Percentiles rank a stretch among this genome's conserved stretches.
phyloP scores from a whole-genome alignment of 2,797 vertebrate species.

The Echeneis naucrates region DNA sequence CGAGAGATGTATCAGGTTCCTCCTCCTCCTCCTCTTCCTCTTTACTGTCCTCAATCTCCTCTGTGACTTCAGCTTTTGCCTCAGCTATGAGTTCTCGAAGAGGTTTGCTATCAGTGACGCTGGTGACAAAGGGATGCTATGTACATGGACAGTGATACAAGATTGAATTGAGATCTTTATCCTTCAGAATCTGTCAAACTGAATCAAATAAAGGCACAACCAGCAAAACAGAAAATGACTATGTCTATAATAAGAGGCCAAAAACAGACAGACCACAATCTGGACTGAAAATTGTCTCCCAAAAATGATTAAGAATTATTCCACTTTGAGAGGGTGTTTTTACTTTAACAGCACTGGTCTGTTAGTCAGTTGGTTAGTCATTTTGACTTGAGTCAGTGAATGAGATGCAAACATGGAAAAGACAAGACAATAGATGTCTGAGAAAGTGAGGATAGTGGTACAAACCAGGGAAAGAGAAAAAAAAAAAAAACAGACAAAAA shows the following conservation, averaged over 20 bases:
- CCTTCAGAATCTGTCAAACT: slow-evolving; percentile 1
- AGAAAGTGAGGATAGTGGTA: too few relatives aligned
- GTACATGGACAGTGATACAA: slow-evolving; percentile 19
- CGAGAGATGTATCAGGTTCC: slow-evolving; percentile 91
- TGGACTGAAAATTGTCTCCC: too few relatives aligned
- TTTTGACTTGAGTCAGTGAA: too few relatives aligned
- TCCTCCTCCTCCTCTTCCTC: slow-evolving; percentile 99
- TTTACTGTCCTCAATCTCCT: slow-evolving; percentile 97
- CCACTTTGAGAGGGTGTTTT: too few relatives aligned
- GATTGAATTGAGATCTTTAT: background rate
- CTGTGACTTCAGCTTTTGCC: slow-evolving; percentile 97
- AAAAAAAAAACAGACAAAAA: too few relatives aligned
- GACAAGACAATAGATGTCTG: too few relatives aligned
- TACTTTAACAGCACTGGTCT: too few relatives aligned
- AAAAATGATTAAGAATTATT: too few relatives aligned
- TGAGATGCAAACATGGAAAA: too few relatives aligned
- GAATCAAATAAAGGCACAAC: slow-evolving; percentile 3
- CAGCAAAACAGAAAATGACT: slow-evolving; percentile 8
- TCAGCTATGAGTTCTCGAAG: slow-evolving; percentile 96
- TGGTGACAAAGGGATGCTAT: slow-evolving; percentile 95
- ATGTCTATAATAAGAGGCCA: background rate
- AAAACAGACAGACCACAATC: too few relatives aligned
- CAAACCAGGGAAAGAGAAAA: too few relatives aligned
- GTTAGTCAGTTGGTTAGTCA: too few relatives aligned
- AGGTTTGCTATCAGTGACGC: slow-evolving; percentile 90